Evolutionary conservation across 2,888 invertebrate genomes (phyloP).

Genomic region (Mimumesa dahlbomi): DNA sequence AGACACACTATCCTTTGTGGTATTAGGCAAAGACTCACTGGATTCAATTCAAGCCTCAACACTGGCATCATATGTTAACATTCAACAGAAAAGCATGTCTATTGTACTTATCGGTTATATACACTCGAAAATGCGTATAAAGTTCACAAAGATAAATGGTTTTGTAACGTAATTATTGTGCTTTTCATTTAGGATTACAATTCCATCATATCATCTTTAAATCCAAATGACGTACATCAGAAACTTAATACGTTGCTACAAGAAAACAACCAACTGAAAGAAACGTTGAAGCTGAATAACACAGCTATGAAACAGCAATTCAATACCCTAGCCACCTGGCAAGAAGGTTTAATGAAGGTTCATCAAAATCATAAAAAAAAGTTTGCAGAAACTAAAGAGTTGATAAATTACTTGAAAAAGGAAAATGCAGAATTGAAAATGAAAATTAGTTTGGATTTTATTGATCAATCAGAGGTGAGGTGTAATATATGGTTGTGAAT

Average conservation of each 20-base stretch:
- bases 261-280: conserved; percentile 83
- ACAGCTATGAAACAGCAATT: conserved; percentile 86
- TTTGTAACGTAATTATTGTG: not conserved
- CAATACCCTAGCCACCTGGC: conserved; percentile 83
- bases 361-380: conserved; percentile 85
- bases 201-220: conserved; percentile 68
- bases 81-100: conserved; percentile 67
- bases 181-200: conserved; percentile 67
- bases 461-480: conserved; percentile 12
- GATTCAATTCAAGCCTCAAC: conserved; percentile 67
- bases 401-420: conserved; percentile 79
- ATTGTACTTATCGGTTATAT: conserved; percentile 66
- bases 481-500: no score
- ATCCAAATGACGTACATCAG: conserved; percentile 81
- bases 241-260: conserved; percentile 82
- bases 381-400: conserved; percentile 84
- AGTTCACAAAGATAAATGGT: conserved; percentile 7
- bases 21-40: conserved; percentile 70
- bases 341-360: conserved; percentile 85
- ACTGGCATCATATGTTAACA: conserved; percentile 68
- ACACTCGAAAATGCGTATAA: no score
- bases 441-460: conserved; percentile 37
- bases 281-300: conserved; percentile 85
- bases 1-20: conserved; percentile 74
- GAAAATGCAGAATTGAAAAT: conserved; percentile 74